A percentile compares a stretch with the other conserved stretches of the same genome.
These are phyloP conservation scores for Cephonodes hylas DNA, from an alignment of 2,888 invertebrate genomes.

Conservation along the genomic window DNA sequence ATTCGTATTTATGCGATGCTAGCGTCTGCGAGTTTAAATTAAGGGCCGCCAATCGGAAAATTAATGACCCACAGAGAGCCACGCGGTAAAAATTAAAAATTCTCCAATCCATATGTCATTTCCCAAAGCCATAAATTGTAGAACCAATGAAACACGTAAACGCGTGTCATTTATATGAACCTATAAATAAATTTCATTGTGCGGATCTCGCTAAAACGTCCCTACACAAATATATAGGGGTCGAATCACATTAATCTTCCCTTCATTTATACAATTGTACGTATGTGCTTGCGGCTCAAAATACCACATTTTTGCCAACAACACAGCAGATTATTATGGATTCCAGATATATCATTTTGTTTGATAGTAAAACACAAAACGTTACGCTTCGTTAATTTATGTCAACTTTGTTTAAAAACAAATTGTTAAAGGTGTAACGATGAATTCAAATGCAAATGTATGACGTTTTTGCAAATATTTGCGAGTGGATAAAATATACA, in stretches of 20 bases:
- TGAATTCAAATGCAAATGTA: constrained; percentile 7
- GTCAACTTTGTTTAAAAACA: neutral
- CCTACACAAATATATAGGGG: constrained; percentile 65
- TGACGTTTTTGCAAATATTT: constrained; percentile 6
- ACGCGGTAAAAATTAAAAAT: constrained; percentile 35
- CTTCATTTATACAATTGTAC: constrained; percentile 51
- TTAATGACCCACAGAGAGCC: neutral
- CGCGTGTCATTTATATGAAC: constrained; percentile 59
- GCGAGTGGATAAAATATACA: constrained; percentile 1
- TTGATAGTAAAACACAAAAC: neutral
- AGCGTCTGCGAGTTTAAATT: neutral
- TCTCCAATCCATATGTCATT: constrained; percentile 34
- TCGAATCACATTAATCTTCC: constrained; percentile 65
- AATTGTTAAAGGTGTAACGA: neutral
- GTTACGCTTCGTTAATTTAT: neutral
- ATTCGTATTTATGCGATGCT: neutral
- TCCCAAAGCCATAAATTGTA: constrained; percentile 46
- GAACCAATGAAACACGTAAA: constrained; percentile 56
- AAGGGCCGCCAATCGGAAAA: neutral
- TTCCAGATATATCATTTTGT: neutral
- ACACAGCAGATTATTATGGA: neutral
- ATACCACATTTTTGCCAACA: neutral
- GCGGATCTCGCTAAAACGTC: constrained; percentile 66
- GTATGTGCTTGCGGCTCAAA: constrained; percentile 14
- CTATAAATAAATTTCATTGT: constrained; percentile 71